Evolutionary conservation across 2,113 vertebrate genomes (phyloP).

Genomic region (Vidua macroura): DNA sequence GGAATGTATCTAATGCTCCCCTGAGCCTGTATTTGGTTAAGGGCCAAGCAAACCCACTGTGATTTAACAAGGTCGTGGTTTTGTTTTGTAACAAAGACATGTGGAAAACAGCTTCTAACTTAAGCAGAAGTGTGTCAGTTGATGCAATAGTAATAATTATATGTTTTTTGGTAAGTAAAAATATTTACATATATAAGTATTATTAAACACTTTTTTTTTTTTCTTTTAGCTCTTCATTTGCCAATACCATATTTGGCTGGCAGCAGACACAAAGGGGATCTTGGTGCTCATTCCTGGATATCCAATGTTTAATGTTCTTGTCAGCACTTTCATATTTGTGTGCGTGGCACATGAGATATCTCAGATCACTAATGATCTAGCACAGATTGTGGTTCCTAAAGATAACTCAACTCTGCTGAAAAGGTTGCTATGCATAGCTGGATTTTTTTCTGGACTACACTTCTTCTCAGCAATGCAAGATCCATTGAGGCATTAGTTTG

Average conservation of each 20-base stretch:
- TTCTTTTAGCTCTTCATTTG: slow-evolving; percentile 92
- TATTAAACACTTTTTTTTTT: neutral
- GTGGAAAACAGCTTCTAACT: neutral
- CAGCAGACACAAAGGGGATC: slow-evolving; percentile 94
- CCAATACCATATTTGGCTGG: slow-evolving; percentile 98
- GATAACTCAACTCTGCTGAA: slow-evolving; percentile 85
- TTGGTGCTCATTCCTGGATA: slow-evolving; percentile 94
- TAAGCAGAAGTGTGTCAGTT: neutral
- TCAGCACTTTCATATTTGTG: slow-evolving; percentile 98
- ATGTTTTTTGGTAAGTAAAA: neutral
- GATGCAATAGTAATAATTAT: neutral
- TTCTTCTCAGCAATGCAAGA: slow-evolving; percentile 77
- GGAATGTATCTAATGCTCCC: neutral
- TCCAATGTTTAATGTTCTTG: slow-evolving; percentile 88
- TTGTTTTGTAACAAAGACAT: neutral
- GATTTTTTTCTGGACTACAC: slow-evolving; percentile 80
- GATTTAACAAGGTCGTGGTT: neutral
- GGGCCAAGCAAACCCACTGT: neutral
- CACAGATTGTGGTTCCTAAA: slow-evolving; percentile 93
- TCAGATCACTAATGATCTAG: slow-evolving; percentile 94
- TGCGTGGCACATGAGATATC: slow-evolving; percentile 97
- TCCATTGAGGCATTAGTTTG: slow-evolving; percentile 57
- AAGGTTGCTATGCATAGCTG: slow-evolving; percentile 77
- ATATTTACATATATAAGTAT: neutral
- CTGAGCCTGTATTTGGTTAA: fast-evolving